Evolutionary conservation across 2,113 vertebrate species (phyloP).

Genomic region (Calyptommatus sinebrachiatus): DNA sequence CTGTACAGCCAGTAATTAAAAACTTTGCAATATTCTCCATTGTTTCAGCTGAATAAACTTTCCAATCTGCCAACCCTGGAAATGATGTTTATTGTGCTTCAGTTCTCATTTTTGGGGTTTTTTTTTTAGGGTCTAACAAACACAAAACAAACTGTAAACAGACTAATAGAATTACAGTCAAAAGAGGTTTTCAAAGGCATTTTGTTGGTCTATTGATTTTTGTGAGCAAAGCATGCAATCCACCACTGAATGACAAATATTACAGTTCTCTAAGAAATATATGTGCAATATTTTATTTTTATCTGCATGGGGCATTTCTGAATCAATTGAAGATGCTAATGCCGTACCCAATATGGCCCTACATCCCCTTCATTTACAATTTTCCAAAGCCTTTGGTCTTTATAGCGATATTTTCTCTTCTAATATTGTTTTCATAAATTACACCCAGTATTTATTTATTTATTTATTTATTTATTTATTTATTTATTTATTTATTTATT

Average conservation of each 20-base stretch:
- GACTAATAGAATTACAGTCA: no score
- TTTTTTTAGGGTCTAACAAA: no score
- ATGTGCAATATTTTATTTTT: no score
- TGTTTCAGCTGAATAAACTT: slow-evolving; percentile 39
- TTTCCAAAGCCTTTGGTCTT: background rate
- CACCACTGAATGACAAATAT: background rate
- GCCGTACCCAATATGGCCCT: background rate
- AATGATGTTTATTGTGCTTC: slow-evolving; percentile 15
- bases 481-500: no score
- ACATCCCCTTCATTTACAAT: background rate
- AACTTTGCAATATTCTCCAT: slow-evolving; percentile 32
- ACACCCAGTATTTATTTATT: no score
- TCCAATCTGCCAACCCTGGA: slow-evolving; percentile 34
- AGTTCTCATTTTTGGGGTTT: background rate
- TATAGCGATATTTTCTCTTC: no score
- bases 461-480: no score
- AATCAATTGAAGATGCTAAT: background rate
- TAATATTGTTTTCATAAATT: no score
- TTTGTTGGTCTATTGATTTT: background rate
- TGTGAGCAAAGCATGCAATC: background rate
- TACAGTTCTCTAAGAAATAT: background rate
- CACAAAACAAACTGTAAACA: no score
- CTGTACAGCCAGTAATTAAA: background rate
- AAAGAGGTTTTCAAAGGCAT: no score
- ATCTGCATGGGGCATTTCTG: background rate